phyloP scores from a whole-genome alignment of 37 sponge, comb jelly and placozoan genomes.

The Mnemiopsis leidyi region DNA sequence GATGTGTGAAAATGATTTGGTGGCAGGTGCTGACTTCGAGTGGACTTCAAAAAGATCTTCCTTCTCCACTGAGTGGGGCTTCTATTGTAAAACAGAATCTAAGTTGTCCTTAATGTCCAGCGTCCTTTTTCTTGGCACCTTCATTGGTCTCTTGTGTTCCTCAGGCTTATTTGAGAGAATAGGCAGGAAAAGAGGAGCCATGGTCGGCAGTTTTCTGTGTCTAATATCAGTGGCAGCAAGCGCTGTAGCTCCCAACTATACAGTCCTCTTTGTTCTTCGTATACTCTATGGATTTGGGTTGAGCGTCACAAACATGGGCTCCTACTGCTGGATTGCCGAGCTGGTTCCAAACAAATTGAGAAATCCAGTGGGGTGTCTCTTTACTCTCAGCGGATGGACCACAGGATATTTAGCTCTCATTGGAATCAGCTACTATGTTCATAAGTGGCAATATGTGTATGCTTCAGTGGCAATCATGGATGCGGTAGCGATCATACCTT shows the following conservation, averaged over 20 bases:
- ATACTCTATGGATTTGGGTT: background rate
- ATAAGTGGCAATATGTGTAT: background rate
- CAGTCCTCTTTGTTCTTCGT: background rate
- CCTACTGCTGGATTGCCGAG: conserved; percentile 10
- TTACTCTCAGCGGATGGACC: background rate
- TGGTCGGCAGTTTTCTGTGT: background rate
- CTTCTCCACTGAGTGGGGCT: no score
- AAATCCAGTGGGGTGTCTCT: background rate
- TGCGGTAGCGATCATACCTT: background rate
- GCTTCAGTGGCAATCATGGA: background rate
- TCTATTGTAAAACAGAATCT: no score
- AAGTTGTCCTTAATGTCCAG: no score
- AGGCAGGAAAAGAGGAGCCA: background rate
- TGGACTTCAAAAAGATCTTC: no score
- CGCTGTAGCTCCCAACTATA: background rate
- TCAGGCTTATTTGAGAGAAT: no score
- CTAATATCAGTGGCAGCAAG: background rate
- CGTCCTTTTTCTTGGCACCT: no score
- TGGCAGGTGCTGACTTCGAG: no score
- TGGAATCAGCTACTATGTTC: background rate
- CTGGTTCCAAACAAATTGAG: background rate
- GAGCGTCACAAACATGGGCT: background rate
- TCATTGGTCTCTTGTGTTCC: no score
- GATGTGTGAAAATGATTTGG: no score
- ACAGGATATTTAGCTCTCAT: background rate